Percentiles rank a stretch among this genome's conserved stretches.
Conservation (phyloP, 2,113 vertebrate genomes). For the Mustela nigripes region DNA sequence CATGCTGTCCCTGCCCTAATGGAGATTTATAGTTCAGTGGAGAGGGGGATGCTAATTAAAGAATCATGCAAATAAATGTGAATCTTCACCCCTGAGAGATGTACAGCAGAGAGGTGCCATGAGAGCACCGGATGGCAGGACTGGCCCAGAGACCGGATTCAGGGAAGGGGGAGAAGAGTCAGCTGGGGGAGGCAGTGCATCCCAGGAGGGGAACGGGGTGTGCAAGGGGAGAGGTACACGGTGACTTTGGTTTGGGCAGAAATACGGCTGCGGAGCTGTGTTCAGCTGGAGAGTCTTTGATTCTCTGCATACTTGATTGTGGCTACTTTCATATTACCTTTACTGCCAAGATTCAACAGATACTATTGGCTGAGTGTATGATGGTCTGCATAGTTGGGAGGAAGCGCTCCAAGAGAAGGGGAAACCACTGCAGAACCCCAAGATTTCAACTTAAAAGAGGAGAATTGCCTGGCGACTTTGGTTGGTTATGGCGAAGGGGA, state of each 20-base stretch:
- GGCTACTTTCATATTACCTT: not conserved
- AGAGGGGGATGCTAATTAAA: not conserved
- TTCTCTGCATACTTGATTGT: not conserved
- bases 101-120: not conserved
- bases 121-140: fast-evolving
- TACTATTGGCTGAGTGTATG: not conserved
- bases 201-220: not conserved
- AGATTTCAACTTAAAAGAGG: not conserved
- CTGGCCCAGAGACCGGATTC: fast-evolving
- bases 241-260: not conserved
- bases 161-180: no score
- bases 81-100: not conserved
- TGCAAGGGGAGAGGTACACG: no score
- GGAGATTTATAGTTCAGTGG: not conserved
- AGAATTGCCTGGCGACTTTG: not conserved
- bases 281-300: not conserved
- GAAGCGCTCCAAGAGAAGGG: not conserved
- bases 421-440: not conserved
- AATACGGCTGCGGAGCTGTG: fast-evolving
- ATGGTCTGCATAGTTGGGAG: not conserved
- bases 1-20: not conserved
- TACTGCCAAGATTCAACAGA: not conserved
- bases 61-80: not conserved
- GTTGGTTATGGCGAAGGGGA: not conserved
- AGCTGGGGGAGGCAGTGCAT: fast-evolving